Evolutionary conservation across 2,888 invertebrate genomes (phyloP).

Genomic region (Trachelus tabidus): DNA sequence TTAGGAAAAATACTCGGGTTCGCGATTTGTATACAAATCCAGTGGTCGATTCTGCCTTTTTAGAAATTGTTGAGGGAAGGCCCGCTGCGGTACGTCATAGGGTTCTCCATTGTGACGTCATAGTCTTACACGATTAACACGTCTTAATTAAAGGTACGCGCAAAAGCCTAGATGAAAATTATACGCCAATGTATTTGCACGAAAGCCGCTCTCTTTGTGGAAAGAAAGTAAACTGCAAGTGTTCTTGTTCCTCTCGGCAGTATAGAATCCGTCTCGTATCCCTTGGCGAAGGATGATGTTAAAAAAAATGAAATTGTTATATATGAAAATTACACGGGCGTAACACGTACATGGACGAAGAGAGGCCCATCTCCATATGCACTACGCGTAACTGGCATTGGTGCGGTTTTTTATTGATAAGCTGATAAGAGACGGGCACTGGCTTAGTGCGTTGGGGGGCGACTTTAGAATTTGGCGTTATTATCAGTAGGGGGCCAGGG

Average conservation of each 20-base stretch:
- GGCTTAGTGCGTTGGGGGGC: not conserved
- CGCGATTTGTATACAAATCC: not conserved
- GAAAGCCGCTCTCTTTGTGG: not conserved
- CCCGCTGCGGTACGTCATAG: not conserved
- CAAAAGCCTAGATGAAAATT: not conserved
- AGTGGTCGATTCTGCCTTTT: not conserved
- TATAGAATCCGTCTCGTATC: not conserved
- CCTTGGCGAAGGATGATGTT: not conserved
- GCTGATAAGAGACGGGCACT: not conserved
- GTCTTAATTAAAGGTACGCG: not conserved
- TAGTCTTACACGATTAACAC: not conserved
- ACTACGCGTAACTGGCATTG: not conserved
- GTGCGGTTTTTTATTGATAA: not conserved
- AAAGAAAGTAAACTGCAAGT: not conserved
- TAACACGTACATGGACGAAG: not conserved
- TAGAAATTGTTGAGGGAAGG: not conserved
- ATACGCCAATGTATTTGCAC: not conserved
- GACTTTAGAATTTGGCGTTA: not conserved
- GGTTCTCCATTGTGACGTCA: not conserved
- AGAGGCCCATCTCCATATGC: not conserved
- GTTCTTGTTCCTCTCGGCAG: not conserved
- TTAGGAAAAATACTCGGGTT: not conserved
- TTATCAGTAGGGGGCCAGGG: not conserved
- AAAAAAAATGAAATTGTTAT: no score
- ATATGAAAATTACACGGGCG: no score